Evolutionary conservation across 2,888 invertebrate genomes (phyloP).

Genomic region (Ferrisia virgata): DNA sequence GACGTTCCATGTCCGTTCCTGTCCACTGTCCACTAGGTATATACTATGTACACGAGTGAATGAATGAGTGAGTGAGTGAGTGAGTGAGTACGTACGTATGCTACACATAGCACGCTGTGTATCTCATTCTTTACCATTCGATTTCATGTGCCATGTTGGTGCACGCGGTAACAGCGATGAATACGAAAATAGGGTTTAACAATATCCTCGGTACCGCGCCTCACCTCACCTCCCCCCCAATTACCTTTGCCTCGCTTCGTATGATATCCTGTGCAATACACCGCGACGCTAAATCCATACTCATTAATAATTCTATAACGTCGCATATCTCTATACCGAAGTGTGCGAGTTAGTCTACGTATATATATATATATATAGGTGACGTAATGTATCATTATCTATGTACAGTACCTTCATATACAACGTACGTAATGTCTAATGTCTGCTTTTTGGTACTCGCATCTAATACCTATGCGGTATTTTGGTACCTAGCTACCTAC

Average conservation of each 20-base stretch:
- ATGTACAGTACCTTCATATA: not conserved
- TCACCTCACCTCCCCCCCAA: not conserved
- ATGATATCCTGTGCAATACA: not conserved
- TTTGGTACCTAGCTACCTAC: too few relatives aligned
- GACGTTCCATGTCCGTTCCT: too few relatives aligned
- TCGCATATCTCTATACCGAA: not conserved
- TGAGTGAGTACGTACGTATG: too few relatives aligned
- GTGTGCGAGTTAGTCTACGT: not conserved
- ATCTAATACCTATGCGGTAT: too few relatives aligned
- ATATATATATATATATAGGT: not conserved
- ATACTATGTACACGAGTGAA: not conserved
- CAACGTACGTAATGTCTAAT: not conserved
- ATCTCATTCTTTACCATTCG: not conserved
- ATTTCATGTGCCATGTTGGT: not conserved
- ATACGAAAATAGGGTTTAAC: conserved; percentile 6
- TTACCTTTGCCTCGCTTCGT: too few relatives aligned
- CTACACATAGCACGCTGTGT: not conserved
- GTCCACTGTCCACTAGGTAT: not conserved
- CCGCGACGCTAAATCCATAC: not conserved
- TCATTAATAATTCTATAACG: conserved; percentile 3
- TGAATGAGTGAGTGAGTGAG: too few relatives aligned
- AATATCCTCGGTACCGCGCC: not conserved
- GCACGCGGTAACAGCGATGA: not conserved
- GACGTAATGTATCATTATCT: not conserved
- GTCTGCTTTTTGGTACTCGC: too few relatives aligned